Evolutionary conservation across 2,888 invertebrate genomes (phyloP).

Genomic region (Dicyrtoma fusca): DNA sequence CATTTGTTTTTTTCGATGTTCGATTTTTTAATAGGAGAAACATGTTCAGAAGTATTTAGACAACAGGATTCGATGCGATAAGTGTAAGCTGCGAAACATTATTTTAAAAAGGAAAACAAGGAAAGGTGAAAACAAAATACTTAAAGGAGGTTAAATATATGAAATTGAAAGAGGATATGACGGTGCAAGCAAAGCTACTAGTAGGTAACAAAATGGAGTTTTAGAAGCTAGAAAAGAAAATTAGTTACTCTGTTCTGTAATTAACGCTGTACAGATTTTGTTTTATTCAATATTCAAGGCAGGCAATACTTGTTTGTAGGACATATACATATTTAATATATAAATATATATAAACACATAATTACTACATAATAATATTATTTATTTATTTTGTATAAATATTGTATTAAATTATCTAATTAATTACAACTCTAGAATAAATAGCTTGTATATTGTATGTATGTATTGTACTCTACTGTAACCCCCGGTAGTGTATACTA

Average conservation of each 20-base stretch:
- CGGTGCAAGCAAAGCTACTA: conserved; percentile 34
- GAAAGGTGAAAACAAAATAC: no score
- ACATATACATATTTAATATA: not conserved
- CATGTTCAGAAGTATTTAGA: no score
- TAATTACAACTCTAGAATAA: not conserved
- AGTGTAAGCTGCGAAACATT: no score
- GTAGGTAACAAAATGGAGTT: not conserved
- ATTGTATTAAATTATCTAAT: conserved; percentile 5
- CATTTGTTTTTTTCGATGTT: no score
- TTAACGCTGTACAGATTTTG: conserved; percentile 36
- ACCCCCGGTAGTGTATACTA: no score
- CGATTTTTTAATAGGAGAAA: no score
- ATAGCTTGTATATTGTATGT: not conserved
- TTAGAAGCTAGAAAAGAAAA: not conserved
- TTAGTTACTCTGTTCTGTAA: conserved; percentile 14
- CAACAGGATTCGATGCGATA: no score
- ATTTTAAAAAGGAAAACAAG: no score
- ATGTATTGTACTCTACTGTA: not conserved
- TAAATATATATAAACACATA: not conserved
- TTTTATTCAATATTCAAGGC: conserved; percentile 1
- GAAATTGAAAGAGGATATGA: conserved; percentile 11
- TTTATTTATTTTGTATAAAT: not conserved
- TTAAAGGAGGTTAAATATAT: no score
- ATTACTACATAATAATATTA: not conserved
- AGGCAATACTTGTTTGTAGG: no score